Evolutionary conservation across 2,113 vertebrate genomes (phyloP).

Genomic region (Tautogolabrus adspersus): DNA sequence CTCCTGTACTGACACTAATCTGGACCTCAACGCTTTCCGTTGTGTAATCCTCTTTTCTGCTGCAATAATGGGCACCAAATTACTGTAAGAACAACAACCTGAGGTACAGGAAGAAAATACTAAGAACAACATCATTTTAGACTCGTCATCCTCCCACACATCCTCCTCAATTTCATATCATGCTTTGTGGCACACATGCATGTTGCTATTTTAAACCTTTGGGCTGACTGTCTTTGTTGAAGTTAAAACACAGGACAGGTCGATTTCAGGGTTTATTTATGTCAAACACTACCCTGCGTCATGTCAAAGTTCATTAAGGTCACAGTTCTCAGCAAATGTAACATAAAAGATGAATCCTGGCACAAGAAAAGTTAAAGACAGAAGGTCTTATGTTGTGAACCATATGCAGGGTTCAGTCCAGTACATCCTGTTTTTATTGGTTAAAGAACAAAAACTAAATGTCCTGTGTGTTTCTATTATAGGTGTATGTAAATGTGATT

Average conservation of each 20-base stretch:
- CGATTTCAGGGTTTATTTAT: too few relatives aligned
- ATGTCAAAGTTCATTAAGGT: neutral
- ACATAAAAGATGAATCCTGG: neutral
- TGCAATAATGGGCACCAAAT: neutral
- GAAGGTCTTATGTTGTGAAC: neutral
- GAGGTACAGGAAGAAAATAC: neutral
- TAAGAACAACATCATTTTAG: neutral
- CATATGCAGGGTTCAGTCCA: neutral
- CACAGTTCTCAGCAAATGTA: neutral
- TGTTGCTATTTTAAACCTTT: neutral
- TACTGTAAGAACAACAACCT: neutral
- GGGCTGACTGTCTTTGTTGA: too few relatives aligned
- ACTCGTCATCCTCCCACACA: neutral
- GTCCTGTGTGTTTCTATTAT: too few relatives aligned
- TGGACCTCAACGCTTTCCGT: neutral
- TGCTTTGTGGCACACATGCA: neutral
- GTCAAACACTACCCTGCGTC: neutral
- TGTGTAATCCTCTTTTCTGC: neutral
- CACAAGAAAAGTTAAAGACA: neutral
- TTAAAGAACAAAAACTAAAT: too few relatives aligned
- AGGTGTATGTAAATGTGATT: too few relatives aligned
- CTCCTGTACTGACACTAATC: slow-evolving; percentile 8
- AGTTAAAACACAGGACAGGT: neutral
- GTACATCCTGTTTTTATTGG: too few relatives aligned
- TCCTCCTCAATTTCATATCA: neutral